Evolutionary conservation across 2,113 vertebrate genomes (phyloP).

Genomic region (Blennius ocellaris): DNA sequence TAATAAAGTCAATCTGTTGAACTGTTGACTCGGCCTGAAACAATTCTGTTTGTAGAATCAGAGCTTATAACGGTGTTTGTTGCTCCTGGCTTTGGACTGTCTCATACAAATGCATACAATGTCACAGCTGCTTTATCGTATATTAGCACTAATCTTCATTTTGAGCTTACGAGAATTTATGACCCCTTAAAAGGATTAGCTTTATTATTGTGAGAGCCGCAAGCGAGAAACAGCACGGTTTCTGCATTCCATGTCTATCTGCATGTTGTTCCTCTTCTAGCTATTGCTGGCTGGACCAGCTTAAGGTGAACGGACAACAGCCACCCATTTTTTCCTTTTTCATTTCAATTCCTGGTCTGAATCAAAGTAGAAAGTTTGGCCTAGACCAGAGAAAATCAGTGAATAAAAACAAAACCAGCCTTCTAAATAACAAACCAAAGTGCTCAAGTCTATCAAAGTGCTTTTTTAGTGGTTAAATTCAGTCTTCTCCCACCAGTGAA

Average conservation of each 20-base stretch:
- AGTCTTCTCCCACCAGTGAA: conserved; percentile 46
- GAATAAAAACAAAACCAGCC: conserved; percentile 26
- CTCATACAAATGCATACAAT: conserved; percentile 35
- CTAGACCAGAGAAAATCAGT: conserved; percentile 33
- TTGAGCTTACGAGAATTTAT: conserved; percentile 51
- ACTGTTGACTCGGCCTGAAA: conserved; percentile 44
- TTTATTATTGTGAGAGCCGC: conserved; percentile 56
- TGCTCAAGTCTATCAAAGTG: conserved; percentile 46
- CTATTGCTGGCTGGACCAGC: conserved; percentile 7
- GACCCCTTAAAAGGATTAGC: conserved; percentile 66
- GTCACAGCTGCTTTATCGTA: conserved; percentile 22
- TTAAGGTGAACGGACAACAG: conserved; percentile 33
- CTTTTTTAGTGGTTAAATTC: conserved; percentile 40
- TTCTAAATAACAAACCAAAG: conserved; percentile 44
- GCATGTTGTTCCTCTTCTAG: conserved; percentile 27
- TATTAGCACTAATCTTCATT: conserved; percentile 49
- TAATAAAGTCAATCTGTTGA: conserved; percentile 15
- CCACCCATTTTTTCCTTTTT: not conserved
- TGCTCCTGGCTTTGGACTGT: not conserved
- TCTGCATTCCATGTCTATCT: conserved; percentile 39
- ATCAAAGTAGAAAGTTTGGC: conserved; percentile 54
- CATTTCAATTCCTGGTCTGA: not conserved
- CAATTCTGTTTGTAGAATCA: conserved; percentile 17
- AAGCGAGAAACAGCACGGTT: conserved; percentile 28
- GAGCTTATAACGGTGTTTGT: not conserved